Evolutionary conservation across 2,888 invertebrate species (phyloP).

Genomic region (Drepana falcataria): DNA sequence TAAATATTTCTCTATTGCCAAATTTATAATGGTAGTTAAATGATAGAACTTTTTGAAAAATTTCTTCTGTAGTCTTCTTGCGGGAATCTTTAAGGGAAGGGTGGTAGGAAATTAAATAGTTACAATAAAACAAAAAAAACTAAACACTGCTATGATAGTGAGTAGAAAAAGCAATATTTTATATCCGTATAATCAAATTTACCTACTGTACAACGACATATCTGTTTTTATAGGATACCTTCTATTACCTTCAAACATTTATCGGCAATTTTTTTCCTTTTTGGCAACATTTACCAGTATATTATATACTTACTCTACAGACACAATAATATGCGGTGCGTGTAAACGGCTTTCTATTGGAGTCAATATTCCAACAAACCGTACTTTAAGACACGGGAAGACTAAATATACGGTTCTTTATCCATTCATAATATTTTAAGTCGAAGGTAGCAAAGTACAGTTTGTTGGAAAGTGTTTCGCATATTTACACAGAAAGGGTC

Average conservation of each 20-base stretch:
- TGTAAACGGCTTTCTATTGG: too few relatives aligned
- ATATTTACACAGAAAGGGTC: too few relatives aligned
- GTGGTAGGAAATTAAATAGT: conserved; percentile 50
- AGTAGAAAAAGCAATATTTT: conserved; percentile 66
- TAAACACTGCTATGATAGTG: conserved; percentile 60
- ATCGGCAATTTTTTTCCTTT: conserved; percentile 41
- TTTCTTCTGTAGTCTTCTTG: conserved; percentile 64
- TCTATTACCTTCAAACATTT: conserved; percentile 42
- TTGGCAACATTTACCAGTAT: conserved; percentile 39
- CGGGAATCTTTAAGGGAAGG: conserved; percentile 38
- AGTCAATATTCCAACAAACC: too few relatives aligned
- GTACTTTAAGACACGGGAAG: too few relatives aligned
- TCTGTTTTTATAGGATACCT: conserved; percentile 64
- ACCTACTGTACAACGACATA: conserved; percentile 67
- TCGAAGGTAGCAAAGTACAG: too few relatives aligned
- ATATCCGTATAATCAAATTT: conserved; percentile 55
- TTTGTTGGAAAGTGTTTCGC: too few relatives aligned
- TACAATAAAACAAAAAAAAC: conserved; percentile 43
- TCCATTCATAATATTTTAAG: too few relatives aligned
- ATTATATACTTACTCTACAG: conserved; percentile 22
- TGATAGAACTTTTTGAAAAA: conserved; percentile 61
- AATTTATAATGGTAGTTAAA: conserved; percentile 62
- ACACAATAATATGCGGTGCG: conserved; percentile 19
- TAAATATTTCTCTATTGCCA: conserved; percentile 67
- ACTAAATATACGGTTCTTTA: too few relatives aligned